Evolutionary conservation across 2,888 invertebrate genomes (phyloP).

Genomic region (Drosophila ustulata): DNA sequence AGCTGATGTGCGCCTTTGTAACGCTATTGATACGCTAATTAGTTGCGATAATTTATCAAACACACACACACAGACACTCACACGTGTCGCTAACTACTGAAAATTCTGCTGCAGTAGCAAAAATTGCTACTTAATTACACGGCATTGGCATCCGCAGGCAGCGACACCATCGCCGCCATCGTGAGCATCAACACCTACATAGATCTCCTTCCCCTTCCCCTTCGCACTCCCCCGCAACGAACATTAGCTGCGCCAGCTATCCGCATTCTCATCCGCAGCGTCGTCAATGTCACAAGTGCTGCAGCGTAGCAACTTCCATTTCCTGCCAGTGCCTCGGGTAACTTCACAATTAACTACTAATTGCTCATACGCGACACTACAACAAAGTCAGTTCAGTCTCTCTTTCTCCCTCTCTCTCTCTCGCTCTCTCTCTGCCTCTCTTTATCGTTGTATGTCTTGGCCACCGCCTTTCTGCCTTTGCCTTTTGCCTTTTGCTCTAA

Average conservation of each 20-base stretch:
- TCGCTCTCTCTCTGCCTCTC: not conserved
- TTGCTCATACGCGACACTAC: slow-evolving; percentile 76
- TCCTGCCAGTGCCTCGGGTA: slow-evolving; percentile 60
- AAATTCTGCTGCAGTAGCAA: slow-evolving; percentile 74
- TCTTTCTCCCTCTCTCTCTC: not conserved
- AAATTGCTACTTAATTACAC: slow-evolving; percentile 78
- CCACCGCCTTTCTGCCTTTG: slow-evolving; percentile 14
- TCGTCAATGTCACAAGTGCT: slow-evolving; percentile 76
- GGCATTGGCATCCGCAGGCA: slow-evolving; percentile 44
- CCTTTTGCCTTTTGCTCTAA: slow-evolving; percentile 60
- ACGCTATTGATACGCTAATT: slow-evolving; percentile 75
- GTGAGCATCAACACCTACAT: slow-evolving; percentile 4
- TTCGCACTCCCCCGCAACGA: not conserved
- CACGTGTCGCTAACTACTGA: slow-evolving; percentile 54
- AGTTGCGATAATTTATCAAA: slow-evolving; percentile 71
- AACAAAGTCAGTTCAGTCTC: slow-evolving; percentile 53
- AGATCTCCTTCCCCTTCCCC: not conserved
- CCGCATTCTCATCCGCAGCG: slow-evolving; percentile 49
- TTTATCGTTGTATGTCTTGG: not conserved
- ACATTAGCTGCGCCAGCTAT: slow-evolving; percentile 26
- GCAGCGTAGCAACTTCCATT: slow-evolving; percentile 53
- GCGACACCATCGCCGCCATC: slow-evolving; percentile 10
- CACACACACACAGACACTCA: slow-evolving; percentile 4
- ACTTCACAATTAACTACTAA: slow-evolving; percentile 80
- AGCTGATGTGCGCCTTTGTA: slow-evolving; percentile 37